phyloP scores from a whole-genome alignment of 2,888 invertebrate genomes.

The Ypsolopha scabrella region DNA sequence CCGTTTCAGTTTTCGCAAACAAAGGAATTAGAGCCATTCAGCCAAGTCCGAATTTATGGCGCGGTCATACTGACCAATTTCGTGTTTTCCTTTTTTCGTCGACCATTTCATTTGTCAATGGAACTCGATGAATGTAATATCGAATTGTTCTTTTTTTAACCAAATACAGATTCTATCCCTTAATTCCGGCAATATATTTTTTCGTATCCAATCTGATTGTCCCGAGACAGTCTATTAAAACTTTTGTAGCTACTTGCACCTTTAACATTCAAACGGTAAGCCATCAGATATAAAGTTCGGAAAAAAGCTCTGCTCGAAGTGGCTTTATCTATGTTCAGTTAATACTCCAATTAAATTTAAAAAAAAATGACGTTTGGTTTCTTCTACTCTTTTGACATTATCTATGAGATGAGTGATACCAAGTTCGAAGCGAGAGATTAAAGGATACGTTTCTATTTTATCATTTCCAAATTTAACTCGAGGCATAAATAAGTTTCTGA shows the following conservation, averaged over 20 bases:
- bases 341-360: slow-evolving; percentile 63
- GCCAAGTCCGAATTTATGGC: slow-evolving; percentile 52
- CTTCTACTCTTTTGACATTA: slow-evolving; percentile 17
- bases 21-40: slow-evolving; percentile 60
- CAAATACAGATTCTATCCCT: slow-evolving; percentile 17
- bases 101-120: slow-evolving; percentile 4
- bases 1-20: slow-evolving; percentile 61
- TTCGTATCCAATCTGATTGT: slow-evolving; percentile 49
- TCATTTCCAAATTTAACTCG: too few species aligned
- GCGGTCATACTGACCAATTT: slow-evolving; percentile 41
- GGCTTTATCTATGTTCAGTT: slow-evolving; percentile 62
- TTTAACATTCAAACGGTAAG: slow-evolving; percentile 61
- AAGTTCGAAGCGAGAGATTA: neutral
- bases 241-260: slow-evolving; percentile 54
- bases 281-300: slow-evolving; percentile 58
- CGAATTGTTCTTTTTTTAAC: slow-evolving; percentile 31
- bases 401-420: slow-evolving; percentile 10
- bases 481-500: too few species aligned
- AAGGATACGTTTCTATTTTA: neutral
- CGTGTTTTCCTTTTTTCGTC: slow-evolving; percentile 36
- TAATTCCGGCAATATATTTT: slow-evolving; percentile 18
- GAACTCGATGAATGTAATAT: neutral
- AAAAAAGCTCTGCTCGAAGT: slow-evolving; percentile 37
- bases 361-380: slow-evolving; percentile 51
- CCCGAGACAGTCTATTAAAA: slow-evolving; percentile 56